phyloP scores from a whole-genome alignment of 2,888 invertebrate species.

The Sphinx pinastri region DNA sequence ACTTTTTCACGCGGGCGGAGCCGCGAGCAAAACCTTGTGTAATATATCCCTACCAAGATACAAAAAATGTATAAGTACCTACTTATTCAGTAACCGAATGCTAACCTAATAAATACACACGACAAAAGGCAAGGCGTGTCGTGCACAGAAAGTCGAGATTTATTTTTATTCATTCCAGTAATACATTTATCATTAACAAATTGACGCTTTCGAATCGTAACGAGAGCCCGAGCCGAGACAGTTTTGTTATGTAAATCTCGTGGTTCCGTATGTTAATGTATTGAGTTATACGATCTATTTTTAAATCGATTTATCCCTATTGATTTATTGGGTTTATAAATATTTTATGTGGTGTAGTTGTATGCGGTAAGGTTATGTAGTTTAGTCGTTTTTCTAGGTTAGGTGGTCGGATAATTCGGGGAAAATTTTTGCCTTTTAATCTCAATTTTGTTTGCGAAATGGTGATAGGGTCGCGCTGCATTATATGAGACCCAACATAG shows the following conservation, averaged over 20 bases:
- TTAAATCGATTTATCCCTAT: slow-evolving; percentile 8
- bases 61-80: neutral
- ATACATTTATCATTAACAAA: slow-evolving; percentile 56
- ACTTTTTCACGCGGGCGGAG: no score
- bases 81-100: neutral
- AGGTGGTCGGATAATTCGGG: no score
- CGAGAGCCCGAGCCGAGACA: slow-evolving; percentile 25
- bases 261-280: slow-evolving; percentile 31
- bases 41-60: no score
- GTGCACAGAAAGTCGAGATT: slow-evolving; percentile 43
- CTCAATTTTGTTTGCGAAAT: no score
- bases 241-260: slow-evolving; percentile 17
- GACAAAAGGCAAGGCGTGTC: slow-evolving; percentile 31
- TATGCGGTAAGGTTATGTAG: no score
- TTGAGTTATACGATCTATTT: slow-evolving; percentile 21
- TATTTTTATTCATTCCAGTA: slow-evolving; percentile 46
- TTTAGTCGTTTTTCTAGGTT: no score
- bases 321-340: neutral
- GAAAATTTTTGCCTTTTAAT: no score
- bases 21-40: no score
- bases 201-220: slow-evolving; percentile 51
- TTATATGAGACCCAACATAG: no score
- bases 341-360: neutral
- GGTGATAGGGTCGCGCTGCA: no score
- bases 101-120: slow-evolving; percentile 23